Base-by-base conservation (phyloP, 2,113 vertebrate genomes). In the Aegithalos caudatus region DNA sequence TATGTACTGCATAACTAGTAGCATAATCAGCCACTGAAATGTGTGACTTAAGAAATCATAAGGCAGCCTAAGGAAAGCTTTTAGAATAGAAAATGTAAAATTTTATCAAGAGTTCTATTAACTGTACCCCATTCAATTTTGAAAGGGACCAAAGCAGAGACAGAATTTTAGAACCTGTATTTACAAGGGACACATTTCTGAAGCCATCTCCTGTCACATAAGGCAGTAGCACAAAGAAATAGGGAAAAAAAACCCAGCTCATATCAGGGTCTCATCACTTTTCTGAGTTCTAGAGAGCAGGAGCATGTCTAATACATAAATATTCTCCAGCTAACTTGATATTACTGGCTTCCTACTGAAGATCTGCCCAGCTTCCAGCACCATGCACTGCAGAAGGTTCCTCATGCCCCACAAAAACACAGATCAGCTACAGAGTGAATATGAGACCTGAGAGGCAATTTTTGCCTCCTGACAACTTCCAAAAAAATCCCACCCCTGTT, bases 221-320 rank as follows among this genome's bases (percentile, higher is more conserved):
- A 47, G 12, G 57, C 47, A 60, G 17, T 12, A 58, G 8, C 28
- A 67, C 19, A 81, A 84, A 61, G 47, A 64, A 78, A 54, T 11
- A 2, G 19, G 15, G 2, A n/a, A 22, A 0, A 22, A 22, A 13
- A 70, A 3, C 4, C 14, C 4, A 6, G 64, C 48, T 85, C 66
- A 86, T 12, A 12, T 60, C 56, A 57, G 21, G 48, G 18, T 54
- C 14, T 27, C 14, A 51, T 33, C 45, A 67, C 20, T 12, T 66
- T 79, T 66, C 72, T 48, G 21, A 93, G 31, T 48, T 51, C 23
- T 71, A 83, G 22, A 28, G 6, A 40, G 44, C 33, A 72, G 0
- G 0, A 62, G 24, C 8, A 70, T 57, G 73, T 74, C 31, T 62
- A 66, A 66, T 3, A 54, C 5, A 27, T 38, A 56, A 72, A 42